phyloP scores from a whole-genome alignment of 2,888 invertebrate genomes.

The Dysmachus trigonus region DNA sequence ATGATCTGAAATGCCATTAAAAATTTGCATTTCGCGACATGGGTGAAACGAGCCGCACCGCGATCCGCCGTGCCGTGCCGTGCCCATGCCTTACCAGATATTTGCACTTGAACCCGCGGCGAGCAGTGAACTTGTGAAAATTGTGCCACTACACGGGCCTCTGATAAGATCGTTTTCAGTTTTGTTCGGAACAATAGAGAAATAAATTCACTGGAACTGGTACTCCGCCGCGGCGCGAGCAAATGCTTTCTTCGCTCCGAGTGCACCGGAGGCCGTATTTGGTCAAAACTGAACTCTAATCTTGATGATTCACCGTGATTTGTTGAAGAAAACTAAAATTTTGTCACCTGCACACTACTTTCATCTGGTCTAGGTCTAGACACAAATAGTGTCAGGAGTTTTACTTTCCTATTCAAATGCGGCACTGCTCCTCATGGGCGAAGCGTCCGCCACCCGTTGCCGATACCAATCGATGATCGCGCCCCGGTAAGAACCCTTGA shows the following conservation, averaged over 20 bases:
- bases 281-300: conserved; percentile 46
- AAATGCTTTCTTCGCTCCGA: conserved; percentile 18
- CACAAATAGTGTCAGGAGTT: conserved; percentile 19
- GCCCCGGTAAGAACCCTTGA: neutral
- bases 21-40: conserved; percentile 23
- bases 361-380: conserved; percentile 30
- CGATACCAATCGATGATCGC: neutral
- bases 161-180: conserved; percentile 47
- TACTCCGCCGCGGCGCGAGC: conserved; percentile 32
- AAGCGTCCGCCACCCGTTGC: neutral
- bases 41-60: neutral
- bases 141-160: conserved; percentile 45
- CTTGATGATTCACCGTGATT: conserved; percentile 43
- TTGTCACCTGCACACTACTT: conserved; percentile 39
- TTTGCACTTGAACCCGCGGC: conserved; percentile 29
- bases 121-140: conserved; percentile 46
- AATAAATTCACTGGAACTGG: conserved; percentile 48
- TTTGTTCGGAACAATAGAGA: conserved; percentile 48
- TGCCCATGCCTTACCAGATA: conserved; percentile 9
- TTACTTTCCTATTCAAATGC: conserved; percentile 34
- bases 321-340: conserved; percentile 38
- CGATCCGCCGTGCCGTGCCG: neutral
- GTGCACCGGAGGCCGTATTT: conserved; percentile 46
- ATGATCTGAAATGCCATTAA: neutral
- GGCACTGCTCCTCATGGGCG: neutral